phyloP scores from a whole-genome alignment of 2,797 vertebrate species.

The Picus viridis region DNA sequence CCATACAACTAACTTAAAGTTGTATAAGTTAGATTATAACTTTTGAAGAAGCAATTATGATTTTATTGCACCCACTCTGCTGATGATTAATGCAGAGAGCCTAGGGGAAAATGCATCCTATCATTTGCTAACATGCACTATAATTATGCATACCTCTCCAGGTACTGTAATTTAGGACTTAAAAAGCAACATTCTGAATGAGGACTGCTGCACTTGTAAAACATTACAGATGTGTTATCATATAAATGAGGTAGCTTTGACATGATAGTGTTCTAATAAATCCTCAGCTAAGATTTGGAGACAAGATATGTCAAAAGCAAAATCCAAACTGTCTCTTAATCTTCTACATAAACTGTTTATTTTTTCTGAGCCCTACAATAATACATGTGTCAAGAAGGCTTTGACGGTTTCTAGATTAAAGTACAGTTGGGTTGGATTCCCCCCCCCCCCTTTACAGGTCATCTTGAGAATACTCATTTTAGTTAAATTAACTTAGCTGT shows the following conservation, averaged over 20 bases:
- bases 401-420: conserved; percentile 83
- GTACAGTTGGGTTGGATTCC: conserved; percentile 56
- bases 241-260: conserved; percentile 86
- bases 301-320: conserved; percentile 86
- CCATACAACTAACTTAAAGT: conserved; percentile 75
- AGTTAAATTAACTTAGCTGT: conserved; percentile 80
- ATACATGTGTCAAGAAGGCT: conserved; percentile 80
- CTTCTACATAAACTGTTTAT: conserved; percentile 86
- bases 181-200: conserved; percentile 84
- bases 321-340: conserved; percentile 84
- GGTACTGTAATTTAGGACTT: conserved; percentile 86
- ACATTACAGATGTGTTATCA: conserved; percentile 87
- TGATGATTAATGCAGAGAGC: conserved; percentile 85
- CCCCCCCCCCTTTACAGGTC: conserved; percentile 62
- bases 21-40: conserved; percentile 81
- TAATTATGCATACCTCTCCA: conserved; percentile 87
- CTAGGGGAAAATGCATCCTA: conserved; percentile 82
- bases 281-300: conserved; percentile 83
- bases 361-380: conserved; percentile 85
- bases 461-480: conserved; percentile 79
- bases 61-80: conserved; percentile 85
- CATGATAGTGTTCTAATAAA: conserved; percentile 83
- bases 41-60: conserved; percentile 87
- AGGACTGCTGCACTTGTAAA: conserved; percentile 83
- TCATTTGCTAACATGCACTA: conserved; percentile 83